These are phyloP conservation scores for Pachypeltis micranthus DNA, from an alignment of 1,140 invertebrate genomes.

Conservation along the genomic window DNA sequence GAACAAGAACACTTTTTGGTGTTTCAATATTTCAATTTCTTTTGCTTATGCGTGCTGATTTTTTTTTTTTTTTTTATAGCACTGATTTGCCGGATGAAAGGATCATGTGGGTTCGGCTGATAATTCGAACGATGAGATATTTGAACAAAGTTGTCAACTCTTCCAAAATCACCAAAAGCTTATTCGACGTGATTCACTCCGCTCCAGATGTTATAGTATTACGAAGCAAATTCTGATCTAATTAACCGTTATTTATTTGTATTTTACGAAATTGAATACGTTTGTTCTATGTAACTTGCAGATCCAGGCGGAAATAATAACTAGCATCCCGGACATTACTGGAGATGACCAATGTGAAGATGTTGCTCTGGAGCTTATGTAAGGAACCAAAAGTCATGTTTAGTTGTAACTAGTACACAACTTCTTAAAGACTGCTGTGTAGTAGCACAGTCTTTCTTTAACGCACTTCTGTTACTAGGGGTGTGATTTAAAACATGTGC, in stretches of 20 bases:
- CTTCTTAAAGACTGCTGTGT: too few relatives aligned
- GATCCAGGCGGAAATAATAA: constrained; percentile 17
- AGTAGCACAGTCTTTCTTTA: too few relatives aligned
- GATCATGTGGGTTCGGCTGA: constrained; percentile 14
- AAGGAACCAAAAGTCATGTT: background rate
- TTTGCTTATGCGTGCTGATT: too few relatives aligned
- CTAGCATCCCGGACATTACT: constrained; percentile 15
- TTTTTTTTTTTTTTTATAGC: background rate
- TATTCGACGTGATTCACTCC: constrained; percentile 16
- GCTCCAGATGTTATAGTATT: constrained; percentile 5
- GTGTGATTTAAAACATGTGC: too few relatives aligned
- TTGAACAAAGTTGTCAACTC: constrained; percentile 6
- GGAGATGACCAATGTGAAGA: constrained; percentile 14
- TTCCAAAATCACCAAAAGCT: background rate
- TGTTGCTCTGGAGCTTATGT: constrained; percentile 17
- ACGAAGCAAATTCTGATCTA: too few relatives aligned
- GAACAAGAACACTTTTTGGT: too few relatives aligned
- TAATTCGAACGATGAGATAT: constrained; percentile 14
- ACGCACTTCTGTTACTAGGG: too few relatives aligned
- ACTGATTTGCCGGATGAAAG: background rate
- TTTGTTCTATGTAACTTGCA: too few relatives aligned
- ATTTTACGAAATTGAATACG: too few relatives aligned
- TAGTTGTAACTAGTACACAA: background rate
- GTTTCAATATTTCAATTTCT: too few relatives aligned
- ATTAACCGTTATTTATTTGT: too few relatives aligned